phyloP scores from a whole-genome alignment of 2,888 invertebrate species.

The Plebejus argus region DNA sequence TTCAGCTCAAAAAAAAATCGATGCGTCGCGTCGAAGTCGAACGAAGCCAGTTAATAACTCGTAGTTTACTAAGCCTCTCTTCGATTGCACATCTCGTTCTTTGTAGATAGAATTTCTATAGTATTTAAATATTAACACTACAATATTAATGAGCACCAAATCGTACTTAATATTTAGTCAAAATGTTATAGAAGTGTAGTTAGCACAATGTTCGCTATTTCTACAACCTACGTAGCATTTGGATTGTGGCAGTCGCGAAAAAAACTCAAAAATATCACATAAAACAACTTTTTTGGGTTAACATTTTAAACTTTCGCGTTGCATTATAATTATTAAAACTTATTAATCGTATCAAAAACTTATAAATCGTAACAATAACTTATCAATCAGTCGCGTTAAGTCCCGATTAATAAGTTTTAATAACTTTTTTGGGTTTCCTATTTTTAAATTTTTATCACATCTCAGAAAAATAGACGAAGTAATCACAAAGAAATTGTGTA shows the following conservation, averaged over 20 bases:
- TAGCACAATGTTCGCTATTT: slow-evolving; percentile 63
- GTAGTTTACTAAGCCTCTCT: slow-evolving; percentile 51
- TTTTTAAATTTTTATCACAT: background rate
- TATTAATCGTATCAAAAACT: no score
- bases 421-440: no score
- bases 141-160: slow-evolving; percentile 79
- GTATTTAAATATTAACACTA: slow-evolving; percentile 71
- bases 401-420: no score
- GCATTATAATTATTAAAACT: no score
- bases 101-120: slow-evolving; percentile 74
- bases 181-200: slow-evolving; percentile 65
- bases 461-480: background rate
- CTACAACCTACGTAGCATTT: slow-evolving; percentile 44
- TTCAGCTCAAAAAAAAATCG: slow-evolving; percentile 1
- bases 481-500: background rate
- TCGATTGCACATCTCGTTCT: slow-evolving; percentile 63
- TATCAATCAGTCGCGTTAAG: no score
- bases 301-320: no score
- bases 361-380: no score
- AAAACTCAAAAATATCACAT: background rate
- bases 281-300: no score
- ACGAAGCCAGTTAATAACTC: slow-evolving; percentile 40
- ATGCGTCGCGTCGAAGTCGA: slow-evolving; percentile 5
- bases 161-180: slow-evolving; percentile 81
- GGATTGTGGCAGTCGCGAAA: background rate